Conservation (phyloP, 2,113 vertebrate genomes). For the Hyperopisus bebe region DNA sequence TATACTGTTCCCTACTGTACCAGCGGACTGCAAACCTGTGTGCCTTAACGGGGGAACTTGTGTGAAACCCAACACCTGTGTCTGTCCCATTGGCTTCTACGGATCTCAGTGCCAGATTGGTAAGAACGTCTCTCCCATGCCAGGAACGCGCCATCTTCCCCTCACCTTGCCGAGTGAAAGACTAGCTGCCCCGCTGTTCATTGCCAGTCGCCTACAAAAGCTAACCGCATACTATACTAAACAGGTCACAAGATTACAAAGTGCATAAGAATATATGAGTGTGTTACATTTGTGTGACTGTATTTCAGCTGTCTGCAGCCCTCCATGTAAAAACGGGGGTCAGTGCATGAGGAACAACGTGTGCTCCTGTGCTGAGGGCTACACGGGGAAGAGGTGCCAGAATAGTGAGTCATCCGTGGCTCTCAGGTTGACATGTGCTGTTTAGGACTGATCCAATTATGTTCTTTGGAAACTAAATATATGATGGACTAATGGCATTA, state of each 20-base stretch:
- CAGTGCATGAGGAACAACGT: constrained; percentile 82
- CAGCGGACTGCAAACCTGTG: constrained; percentile 75
- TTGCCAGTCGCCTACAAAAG: neutral
- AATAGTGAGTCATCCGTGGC: constrained; percentile 65
- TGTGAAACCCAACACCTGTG: constrained; percentile 69
- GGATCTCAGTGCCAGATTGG: constrained; percentile 83
- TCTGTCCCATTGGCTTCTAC: constrained; percentile 82
- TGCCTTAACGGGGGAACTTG: constrained; percentile 86
- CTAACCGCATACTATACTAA: neutral
- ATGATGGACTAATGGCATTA: neutral
- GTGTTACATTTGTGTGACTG: neutral
- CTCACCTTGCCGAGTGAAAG: neutral
- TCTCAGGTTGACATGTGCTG: neutral
- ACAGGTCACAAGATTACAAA: neutral
- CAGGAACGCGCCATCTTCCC: neutral
- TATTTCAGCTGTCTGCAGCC: constrained; percentile 76
- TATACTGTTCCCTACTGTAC: neutral
- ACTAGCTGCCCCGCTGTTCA: neutral
- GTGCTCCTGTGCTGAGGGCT: constrained; percentile 74
- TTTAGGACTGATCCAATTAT: neutral
- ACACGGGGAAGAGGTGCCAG: constrained; percentile 78
- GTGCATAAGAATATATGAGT: neutral
- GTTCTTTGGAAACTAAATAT: neutral
- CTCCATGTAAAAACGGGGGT: constrained; percentile 84
- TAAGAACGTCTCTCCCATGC: constrained; percentile 44